phyloP scores from a whole-genome alignment of 2,113 vertebrate species.

The pig (Sus scrofa) region DNA sequence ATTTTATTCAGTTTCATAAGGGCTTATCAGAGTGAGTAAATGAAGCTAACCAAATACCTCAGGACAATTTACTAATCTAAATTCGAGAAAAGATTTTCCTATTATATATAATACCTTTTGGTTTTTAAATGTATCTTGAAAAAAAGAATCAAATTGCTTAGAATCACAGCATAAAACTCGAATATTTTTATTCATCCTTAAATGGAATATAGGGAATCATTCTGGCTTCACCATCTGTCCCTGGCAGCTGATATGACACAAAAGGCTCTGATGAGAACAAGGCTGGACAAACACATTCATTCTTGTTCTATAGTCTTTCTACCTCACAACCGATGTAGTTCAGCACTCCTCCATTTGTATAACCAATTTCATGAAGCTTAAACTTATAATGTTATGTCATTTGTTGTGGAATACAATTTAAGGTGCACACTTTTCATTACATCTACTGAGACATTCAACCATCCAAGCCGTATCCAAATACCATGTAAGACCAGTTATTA shows the following conservation, averaged over 20 bases:
- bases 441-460: neutral
- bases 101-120: neutral
- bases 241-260: neutral
- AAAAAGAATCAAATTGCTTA: neutral
- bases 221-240: neutral
- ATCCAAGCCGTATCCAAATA: neutral
- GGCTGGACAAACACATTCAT: neutral
- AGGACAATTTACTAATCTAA: neutral
- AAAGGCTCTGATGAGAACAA: neutral
- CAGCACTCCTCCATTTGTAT: neutral
- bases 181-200: neutral
- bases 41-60: neutral
- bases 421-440: neutral
- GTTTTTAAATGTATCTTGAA: neutral
- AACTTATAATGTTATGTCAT: neutral
- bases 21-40: neutral
- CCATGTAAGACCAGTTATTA: neutral
- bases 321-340: neutral
- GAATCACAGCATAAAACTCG: neutral
- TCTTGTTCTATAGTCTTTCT: neutral
- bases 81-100: neutral
- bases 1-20: neutral
- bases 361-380: neutral
- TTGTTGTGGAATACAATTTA: slow-evolving; percentile 25
- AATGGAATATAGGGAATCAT: neutral